Evolutionary conservation across 2,797 vertebrate species (phyloP).

Genomic region (Falco cherrug): DNA sequence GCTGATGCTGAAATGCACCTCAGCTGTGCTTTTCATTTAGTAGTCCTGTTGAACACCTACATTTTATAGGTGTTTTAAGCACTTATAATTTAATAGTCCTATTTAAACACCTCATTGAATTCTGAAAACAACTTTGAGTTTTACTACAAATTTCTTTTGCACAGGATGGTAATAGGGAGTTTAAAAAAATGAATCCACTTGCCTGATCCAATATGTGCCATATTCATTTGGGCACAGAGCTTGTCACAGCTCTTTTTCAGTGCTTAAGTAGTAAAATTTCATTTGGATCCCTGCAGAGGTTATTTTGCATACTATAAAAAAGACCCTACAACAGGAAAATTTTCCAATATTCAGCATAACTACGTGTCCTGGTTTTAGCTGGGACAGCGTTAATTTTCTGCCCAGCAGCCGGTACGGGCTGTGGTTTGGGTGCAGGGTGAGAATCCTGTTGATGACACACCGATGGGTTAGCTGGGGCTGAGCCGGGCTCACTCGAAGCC

Average conservation of each 20-base stretch:
- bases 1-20: neutral
- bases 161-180: neutral
- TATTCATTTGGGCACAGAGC: neutral
- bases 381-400: too few relatives aligned
- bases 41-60: neutral
- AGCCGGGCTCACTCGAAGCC: too few relatives aligned
- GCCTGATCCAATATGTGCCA: neutral
- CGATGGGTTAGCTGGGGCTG: too few relatives aligned
- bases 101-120: neutral
- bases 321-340: neutral
- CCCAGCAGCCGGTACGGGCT: too few relatives aligned
- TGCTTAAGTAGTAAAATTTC: neutral
- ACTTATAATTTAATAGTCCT: neutral
- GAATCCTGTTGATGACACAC: too few relatives aligned
- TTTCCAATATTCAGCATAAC: neutral
- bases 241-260: neutral
- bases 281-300: neutral
- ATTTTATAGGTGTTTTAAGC: slow-evolving; percentile 3
- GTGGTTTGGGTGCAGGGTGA: too few relatives aligned
- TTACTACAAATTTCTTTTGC: neutral
- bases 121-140: neutral
- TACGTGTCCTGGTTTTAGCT: too few relatives aligned
- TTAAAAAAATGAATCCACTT: neutral
- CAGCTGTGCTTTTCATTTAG: neutral
- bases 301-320: neutral